Base-by-base conservation (phyloP, 2,888 invertebrate genomes). In the Meiosimyza platycephala region DNA sequence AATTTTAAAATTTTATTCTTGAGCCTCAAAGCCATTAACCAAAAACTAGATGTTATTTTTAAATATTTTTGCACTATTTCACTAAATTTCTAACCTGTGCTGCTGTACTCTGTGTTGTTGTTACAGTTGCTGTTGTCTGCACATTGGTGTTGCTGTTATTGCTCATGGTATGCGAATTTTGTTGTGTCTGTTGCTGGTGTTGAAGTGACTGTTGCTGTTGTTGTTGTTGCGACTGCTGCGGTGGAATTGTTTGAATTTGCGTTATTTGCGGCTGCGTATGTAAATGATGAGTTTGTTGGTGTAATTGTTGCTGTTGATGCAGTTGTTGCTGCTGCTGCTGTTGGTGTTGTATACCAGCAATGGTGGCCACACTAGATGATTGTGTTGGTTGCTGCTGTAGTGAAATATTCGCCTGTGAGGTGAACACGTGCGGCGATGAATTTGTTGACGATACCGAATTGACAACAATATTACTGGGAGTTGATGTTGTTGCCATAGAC, bases 1-100 rank as follows among this genome's bases (percentile, higher is more conserved):
- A 22, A 22, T 22, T 22, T 22, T 22, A 22, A 22, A 22, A 22
- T 28, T 28, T 28, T 28, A 28, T 3, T 4, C 3, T 28, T 28
- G 28, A 28, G 3, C 28, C 28, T 28, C 2, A 28, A 28, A 4
- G 28, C 40, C 40, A 40, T 7, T 9, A 9, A 40, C 9, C 40
- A 40, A 9, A 40, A 40, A 6, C 40, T 40, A 40, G 9, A 7
- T 40, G 40, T 40, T 9, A 40, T 9, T 40, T 40, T 40, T 40
- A 4, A 40, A 40, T 40, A 40, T 40, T 7, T 40, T 6, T 40
- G 40, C 40, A 40, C 9, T 40, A 40, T 40, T 9, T 9, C 9
- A 40, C 9, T 40, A 40, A 40, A 40, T 40, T 40, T 89, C 95
- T 96, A 78, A 86, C 87, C 82, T 86, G 87, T 64, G 85, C 84